Evolutionary conservation across 2,888 invertebrate species (phyloP), one percentile per base, ranked within the genome.

Genomic region (Megaustenia siamemsis): DNA sequence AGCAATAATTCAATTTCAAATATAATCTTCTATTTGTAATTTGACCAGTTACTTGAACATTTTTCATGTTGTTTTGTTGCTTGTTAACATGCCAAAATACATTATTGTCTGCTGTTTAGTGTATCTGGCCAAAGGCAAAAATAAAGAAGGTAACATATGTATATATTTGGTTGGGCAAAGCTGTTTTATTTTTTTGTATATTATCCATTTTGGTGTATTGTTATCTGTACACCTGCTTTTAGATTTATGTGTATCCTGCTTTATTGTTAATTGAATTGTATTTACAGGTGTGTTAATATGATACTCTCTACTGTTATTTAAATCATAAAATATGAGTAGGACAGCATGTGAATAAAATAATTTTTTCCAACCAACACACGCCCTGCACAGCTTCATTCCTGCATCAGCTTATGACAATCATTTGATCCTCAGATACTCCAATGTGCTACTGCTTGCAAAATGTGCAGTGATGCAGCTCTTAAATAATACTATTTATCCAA

Each of bases 41-140:
- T n/a, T 53, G 53, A 53, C 21, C 18, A 53, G 53, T 53, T 53
- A 53, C 3, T 53, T 53, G 18, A 53, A 53, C 6, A 18, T 15
- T 21, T 32, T 63, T 71, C 10, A n/a, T 8, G 1, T 3, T 71
- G 32, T 49, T 49, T 73, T 49, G 28, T 49, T 49, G 73, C 49
- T 49, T 73, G 73, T 15, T 49, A 45, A 73, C 35, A 18, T 77
- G 60, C 35, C 35, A n/a, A 5, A n/a, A 21, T 45, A 43, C 38
- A n/a, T 24, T 63, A n/a, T 63, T 69, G 45, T 80, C 35, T n/a
- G 53, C 71, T 71, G 45, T 68, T 60, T 63, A 66, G 77, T 81
- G 43, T 80, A 82, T 45, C 82, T 78, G 35, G 75, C 78, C 24
- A 49, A 40, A 60, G 78, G 83, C 83, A 83, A 69, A 78, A 78